Conservation (phyloP, 1,140 invertebrate species). For the Zaprionus capensis region DNA sequence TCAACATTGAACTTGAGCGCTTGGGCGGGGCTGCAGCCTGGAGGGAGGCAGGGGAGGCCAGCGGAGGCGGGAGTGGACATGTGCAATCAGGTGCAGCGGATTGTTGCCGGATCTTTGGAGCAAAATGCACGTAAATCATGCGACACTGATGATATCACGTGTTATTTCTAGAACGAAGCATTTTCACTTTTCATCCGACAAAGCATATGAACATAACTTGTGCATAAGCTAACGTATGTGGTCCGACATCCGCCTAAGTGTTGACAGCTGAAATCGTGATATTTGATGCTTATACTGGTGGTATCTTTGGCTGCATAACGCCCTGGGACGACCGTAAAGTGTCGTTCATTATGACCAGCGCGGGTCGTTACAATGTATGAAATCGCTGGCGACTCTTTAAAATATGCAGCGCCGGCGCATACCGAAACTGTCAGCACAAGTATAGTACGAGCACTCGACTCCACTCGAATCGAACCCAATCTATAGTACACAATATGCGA, state of each 20-base stretch:
- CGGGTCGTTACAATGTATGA: slow-evolving; percentile 62
- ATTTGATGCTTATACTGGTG: slow-evolving; percentile 63
- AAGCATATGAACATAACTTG: slow-evolving; percentile 17
- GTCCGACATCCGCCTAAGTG: slow-evolving; percentile 44
- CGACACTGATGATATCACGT: slow-evolving; percentile 73
- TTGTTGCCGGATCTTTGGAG: slow-evolving; percentile 66
- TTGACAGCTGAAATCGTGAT: slow-evolving; percentile 77
- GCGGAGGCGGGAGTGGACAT: slow-evolving; percentile 13
- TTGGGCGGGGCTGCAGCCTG: slow-evolving; percentile 9
- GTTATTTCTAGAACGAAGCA: slow-evolving; percentile 77
- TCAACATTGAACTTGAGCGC: slow-evolving; percentile 76
- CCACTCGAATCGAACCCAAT: slow-evolving; percentile 37
- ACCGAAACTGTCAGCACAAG: slow-evolving; percentile 28
- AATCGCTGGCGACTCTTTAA: slow-evolving; percentile 73
- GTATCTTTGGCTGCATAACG: slow-evolving; percentile 20
- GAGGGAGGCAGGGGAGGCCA: neutral
- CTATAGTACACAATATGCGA: slow-evolving; percentile 17
- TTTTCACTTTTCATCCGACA: slow-evolving; percentile 69
- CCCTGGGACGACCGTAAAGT: slow-evolving; percentile 65
- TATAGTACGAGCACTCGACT: slow-evolving; percentile 29
- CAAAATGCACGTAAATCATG: slow-evolving; percentile 58
- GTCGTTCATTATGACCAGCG: slow-evolving; percentile 69
- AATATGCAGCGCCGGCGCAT: slow-evolving; percentile 68
- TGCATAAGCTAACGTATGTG: slow-evolving; percentile 6
- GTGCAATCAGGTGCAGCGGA: slow-evolving; percentile 58